Evolutionary conservation across 1,140 invertebrate genomes (phyloP), one percentile per base, ranked within the genome.

Genomic region (Drosophila persimilis): DNA sequence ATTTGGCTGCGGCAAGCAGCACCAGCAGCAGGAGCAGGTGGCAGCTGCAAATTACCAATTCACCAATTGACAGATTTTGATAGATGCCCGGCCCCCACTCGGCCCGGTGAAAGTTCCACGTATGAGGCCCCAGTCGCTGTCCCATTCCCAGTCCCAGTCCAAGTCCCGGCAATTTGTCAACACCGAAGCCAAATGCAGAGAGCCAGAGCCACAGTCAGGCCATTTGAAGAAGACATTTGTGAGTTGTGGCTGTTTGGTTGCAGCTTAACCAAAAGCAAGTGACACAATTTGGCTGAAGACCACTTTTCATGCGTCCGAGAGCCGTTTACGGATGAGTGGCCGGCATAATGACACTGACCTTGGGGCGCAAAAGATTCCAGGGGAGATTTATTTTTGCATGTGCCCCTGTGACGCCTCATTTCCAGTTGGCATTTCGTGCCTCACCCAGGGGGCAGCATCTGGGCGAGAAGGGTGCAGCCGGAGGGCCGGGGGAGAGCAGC

Each of bases 51-150:
- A 64, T 69, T 73, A 69, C 75, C 50, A 73, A 79, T 62, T 57
- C 56, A 65, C 62, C 73, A 58, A 80, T 81, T 86, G 81, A 85
- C 81, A 85, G 81, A 85, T 85, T 85, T 86, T 85, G 81, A 85
- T 85, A 86, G 86, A 85, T 85, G 81, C 41, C 47, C 31, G 35
- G 52, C 53, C 58, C 26, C 44, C 22, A n/a, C 46, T 22, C 45
- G n/a, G 51, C 35, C 17, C 11, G 62, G 79, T 65, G 79, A 83
- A 83, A 83, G 79, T 83, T 69, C 66, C 66, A 53, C 43, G 56
- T 69, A 50, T 50, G 66, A 61, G 59, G 48, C 48, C 56, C 53
- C 24, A 52, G 39, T 55, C 43, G 20, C 20, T 20, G 20, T 20
- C 45, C 51, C 17, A 62, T 46, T 51, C 59, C 35, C 13, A 41